These are phyloP conservation scores for Idris sp. DNA, from an alignment of 1,140 invertebrate genomes.

Conservation along the genomic window DNA sequence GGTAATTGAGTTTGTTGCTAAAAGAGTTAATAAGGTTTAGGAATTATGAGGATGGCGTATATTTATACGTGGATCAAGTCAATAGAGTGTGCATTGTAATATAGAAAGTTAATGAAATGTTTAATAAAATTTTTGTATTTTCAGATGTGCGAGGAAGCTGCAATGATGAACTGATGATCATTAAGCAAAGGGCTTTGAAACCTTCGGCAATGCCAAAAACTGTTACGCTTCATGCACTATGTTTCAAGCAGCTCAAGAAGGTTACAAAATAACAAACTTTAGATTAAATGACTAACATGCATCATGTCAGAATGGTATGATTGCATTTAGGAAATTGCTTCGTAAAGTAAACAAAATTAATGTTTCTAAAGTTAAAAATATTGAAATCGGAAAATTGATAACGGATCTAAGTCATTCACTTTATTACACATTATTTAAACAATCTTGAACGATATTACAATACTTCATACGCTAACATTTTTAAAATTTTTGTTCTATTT, in stretches of 20 bases:
- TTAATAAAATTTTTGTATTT: conserved; percentile 49
- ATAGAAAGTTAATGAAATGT: conserved; percentile 50
- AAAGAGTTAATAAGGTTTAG: conserved; percentile 1
- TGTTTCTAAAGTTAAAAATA: conserved; percentile 29
- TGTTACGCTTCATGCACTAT: conserved; percentile 57
- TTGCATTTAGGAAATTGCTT: conserved; percentile 47
- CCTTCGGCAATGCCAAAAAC: conserved; percentile 57
- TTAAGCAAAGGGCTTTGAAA: conserved; percentile 57
- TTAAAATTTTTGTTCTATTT: no score
- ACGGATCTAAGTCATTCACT: neutral
- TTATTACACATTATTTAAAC: no score
- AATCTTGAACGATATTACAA: no score
- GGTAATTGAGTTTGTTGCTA: neutral
- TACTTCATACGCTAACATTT: no score
- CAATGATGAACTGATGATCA: conserved; percentile 49
- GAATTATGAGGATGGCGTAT: conserved; percentile 5
- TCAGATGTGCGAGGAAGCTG: conserved; percentile 34
- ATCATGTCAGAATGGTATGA: conserved; percentile 48
- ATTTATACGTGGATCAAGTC: conserved; percentile 8
- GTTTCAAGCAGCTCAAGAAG: conserved; percentile 63
- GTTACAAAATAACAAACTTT: conserved; percentile 60
- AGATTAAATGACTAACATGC: conserved; percentile 52
- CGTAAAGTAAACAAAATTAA: conserved; percentile 48
- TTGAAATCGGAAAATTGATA: conserved; percentile 3
- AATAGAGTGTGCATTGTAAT: conserved; percentile 25